Evolutionary conservation across 2,888 invertebrate species (phyloP).

Genomic region (Drosophila maculinotata): DNA sequence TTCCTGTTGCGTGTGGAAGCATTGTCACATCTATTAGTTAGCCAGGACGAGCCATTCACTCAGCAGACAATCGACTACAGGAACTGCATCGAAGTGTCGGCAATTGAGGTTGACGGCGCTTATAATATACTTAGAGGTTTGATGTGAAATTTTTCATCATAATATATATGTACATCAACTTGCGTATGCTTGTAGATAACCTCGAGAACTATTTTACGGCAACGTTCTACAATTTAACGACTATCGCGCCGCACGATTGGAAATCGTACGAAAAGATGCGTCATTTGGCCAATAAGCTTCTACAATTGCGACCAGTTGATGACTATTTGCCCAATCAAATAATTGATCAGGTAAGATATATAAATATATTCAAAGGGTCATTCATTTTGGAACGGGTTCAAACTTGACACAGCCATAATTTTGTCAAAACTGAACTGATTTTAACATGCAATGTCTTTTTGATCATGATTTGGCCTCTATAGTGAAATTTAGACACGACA

Average conservation of each 20-base stretch:
- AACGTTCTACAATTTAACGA: slow-evolving; percentile 98
- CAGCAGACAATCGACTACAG: slow-evolving; percentile 87
- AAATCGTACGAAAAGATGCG: slow-evolving; percentile 99
- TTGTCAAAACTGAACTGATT: too few species aligned
- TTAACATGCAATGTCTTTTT: too few species aligned
- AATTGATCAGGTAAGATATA: slow-evolving; percentile 90
- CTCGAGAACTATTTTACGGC: slow-evolving; percentile 96
- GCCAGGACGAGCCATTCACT: slow-evolving; percentile 90
- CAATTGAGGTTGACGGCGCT: slow-evolving; percentile 86
- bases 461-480: too few species aligned
- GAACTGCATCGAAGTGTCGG: slow-evolving; percentile 87
- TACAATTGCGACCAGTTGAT: slow-evolving; percentile 92
- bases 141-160: neutral
- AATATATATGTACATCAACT: neutral
- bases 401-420: too few species aligned
- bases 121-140: slow-evolving; percentile 88
- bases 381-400: too few species aligned
- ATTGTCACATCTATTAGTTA: slow-evolving; percentile 94
- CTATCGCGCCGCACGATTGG: slow-evolving; percentile 99
- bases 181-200: slow-evolving; percentile 73
- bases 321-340: slow-evolving; percentile 98
- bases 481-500: too few species aligned
- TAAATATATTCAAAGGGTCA: too few species aligned
- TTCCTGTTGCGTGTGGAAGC: slow-evolving; percentile 96
- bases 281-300: slow-evolving; percentile 94